A percentile compares a stretch with the other conserved stretches of the same genome.
These are phyloP conservation scores for Entelurus aequoreus DNA, from an alignment of 2,113 vertebrate species.

Conservation along the genomic window DNA sequence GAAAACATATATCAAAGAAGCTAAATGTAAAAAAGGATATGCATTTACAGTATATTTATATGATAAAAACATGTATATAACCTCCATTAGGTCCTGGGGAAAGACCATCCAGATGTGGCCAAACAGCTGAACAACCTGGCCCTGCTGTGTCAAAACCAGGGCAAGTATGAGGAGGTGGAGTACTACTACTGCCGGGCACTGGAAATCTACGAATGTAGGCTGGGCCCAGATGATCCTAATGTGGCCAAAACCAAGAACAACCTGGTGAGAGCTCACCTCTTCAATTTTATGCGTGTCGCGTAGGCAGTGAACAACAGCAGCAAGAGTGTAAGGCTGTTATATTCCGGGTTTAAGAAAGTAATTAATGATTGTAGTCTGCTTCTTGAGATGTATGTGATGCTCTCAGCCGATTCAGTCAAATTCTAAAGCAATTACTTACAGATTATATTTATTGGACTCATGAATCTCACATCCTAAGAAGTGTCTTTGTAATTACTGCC, in stretches of 20 bases:
- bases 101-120: conserved; percentile 95
- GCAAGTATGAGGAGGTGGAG: conserved; percentile 97
- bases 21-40: not conserved
- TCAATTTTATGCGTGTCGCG: not conserved
- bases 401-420: not conserved
- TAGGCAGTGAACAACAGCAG: no score
- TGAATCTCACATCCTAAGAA: not conserved
- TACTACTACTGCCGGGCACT: conserved; percentile 93
- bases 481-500: not conserved
- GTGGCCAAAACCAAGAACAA: conserved; percentile 99
- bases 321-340: not conserved
- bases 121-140: conserved; percentile 98
- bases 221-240: conserved; percentile 92
- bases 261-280: conserved; percentile 73
- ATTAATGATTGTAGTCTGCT: not conserved
- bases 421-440: not conserved
- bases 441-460: not conserved
- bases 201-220: conserved; percentile 90
- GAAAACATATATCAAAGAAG: not conserved
- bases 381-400: not conserved
- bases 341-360: not conserved
- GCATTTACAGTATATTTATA: not conserved
- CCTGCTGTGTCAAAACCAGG: conserved; percentile 96
- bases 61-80: conserved; percentile 9
- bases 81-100: conserved; percentile 84